Base-by-base conservation (phyloP, 2,888 invertebrate genomes). In the Tanypteryx hageni region DNA sequence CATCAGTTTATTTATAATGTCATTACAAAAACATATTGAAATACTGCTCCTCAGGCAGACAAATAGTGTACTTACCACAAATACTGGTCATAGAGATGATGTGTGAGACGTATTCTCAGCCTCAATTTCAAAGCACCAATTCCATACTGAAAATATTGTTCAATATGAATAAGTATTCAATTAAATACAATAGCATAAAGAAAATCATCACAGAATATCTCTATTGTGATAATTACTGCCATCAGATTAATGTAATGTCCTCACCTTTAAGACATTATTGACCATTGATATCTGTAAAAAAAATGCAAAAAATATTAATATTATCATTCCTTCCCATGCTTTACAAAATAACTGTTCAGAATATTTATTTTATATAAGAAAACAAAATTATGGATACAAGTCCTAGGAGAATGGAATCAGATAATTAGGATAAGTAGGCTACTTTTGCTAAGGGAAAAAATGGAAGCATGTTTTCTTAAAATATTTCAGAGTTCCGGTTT, bases 81-180 rank as follows among this genome's bases (percentile, higher is more conserved):
- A 95, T 99, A 99, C 94, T 99, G 97, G 94, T 98, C 97, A 95
- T 99, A 98, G 93, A 99, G 96, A 95, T 98, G 96, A 94, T 97
- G 96, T 9, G 99, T 98, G 94, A 99, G 96, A 94, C 99, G 98
- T 81, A 98, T 98, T 94, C 99, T 96, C 94, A 99, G 97, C 93
- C 98, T 96, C 89, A 99, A 96, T 95, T 99, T 99, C 94, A 99
- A 95, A 95, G 99, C 99, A 93, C 98, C 98, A 94, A 99, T 97
- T 93, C 99, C 98, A 96, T 98, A 99, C 96, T 96, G 94, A 84
- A 94, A 94, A 86, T 61, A 31, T 27, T n/a, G 44, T 10, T 13
- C 5, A 68, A 22, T 27, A 76, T n/a, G n/a, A 68, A 68, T n/a
- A 5, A 68, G 18, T 18, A 68, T 68, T 68, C 22, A n/a, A 68